Percentiles rank a stretch among this genome's conserved stretches.
Evolutionary conservation across 2,797 vertebrate species (phyloP).

Genomic region (Cyprinodon diabolis): DNA sequence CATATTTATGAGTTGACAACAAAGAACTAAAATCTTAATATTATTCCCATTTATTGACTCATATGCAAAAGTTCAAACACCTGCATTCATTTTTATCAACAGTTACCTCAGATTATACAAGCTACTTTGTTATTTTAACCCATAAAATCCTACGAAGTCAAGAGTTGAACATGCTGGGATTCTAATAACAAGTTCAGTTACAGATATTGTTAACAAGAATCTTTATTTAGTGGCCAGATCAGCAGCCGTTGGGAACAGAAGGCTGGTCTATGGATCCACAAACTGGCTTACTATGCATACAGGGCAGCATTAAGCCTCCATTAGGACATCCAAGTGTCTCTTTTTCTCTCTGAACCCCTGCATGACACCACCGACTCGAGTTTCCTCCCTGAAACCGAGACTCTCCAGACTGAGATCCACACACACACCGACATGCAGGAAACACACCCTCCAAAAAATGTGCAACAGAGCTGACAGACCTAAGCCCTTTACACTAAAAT

Average conservation of each 20-base stretch:
- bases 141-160: background rate
- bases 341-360: slow-evolving; percentile 27
- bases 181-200: background rate
- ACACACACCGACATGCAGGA: slow-evolving; percentile 21
- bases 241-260: slow-evolving; percentile 34
- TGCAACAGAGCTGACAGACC: slow-evolving; percentile 27
- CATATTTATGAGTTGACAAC: no score
- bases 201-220: background rate
- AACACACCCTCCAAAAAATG: slow-evolving; percentile 48
- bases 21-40: no score
- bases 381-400: slow-evolving; percentile 73
- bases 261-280: slow-evolving; percentile 51
- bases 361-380: slow-evolving; percentile 63
- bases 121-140: background rate
- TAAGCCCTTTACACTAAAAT: slow-evolving; percentile 9
- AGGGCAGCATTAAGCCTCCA: slow-evolving; percentile 55
- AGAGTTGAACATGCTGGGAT: background rate
- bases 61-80: no score
- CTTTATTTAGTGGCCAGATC: slow-evolving; percentile 7
- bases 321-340: slow-evolving; percentile 69
- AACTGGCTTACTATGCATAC: slow-evolving; percentile 58
- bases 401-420: slow-evolving; percentile 29
- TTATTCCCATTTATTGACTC: no score
- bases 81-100: no score
- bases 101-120: no score